Percentiles rank a stretch among this genome's conserved stretches.
Conservation (phyloP, 2,797 vertebrate species). For the Sebastes goodei region DNA sequence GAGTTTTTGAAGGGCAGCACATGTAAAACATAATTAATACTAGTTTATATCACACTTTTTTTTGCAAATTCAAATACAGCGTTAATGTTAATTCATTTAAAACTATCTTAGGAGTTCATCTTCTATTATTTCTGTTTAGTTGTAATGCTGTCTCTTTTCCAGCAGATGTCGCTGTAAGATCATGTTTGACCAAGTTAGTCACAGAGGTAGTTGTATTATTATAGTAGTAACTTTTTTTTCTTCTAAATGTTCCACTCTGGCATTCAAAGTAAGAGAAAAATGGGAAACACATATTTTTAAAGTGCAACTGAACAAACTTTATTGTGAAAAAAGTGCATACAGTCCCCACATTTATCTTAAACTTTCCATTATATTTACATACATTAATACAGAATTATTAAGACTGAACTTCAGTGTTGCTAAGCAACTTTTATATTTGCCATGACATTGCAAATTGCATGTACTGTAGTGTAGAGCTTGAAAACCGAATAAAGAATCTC, state of each 20-base stretch:
- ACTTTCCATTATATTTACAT: neutral
- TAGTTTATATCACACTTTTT: neutral
- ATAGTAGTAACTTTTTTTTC: neutral
- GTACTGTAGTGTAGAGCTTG: neutral
- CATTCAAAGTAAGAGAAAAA: neutral
- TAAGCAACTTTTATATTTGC: neutral
- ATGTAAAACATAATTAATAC: neutral
- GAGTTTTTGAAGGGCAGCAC: neutral
- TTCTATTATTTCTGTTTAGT: rapidly evolving
- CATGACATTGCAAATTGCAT: neutral
- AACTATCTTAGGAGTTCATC: neutral
- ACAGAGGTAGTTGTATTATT: rapidly evolving
- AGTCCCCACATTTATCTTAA: neutral
- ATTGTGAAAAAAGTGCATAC: neutral
- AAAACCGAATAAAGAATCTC: neutral
- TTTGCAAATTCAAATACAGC: neutral
- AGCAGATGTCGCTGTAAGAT: constrained; percentile 41
- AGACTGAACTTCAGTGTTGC: neutral
- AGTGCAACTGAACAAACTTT: neutral
- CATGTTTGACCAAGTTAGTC: neutral
- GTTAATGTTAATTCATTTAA: neutral
- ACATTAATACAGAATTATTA: neutral
- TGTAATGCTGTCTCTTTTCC: neutral
- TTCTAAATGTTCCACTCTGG: neutral
- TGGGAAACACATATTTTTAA: neutral